phyloP scores from a whole-genome alignment of 2,888 invertebrate species.

The Drosophila demipolita region DNA sequence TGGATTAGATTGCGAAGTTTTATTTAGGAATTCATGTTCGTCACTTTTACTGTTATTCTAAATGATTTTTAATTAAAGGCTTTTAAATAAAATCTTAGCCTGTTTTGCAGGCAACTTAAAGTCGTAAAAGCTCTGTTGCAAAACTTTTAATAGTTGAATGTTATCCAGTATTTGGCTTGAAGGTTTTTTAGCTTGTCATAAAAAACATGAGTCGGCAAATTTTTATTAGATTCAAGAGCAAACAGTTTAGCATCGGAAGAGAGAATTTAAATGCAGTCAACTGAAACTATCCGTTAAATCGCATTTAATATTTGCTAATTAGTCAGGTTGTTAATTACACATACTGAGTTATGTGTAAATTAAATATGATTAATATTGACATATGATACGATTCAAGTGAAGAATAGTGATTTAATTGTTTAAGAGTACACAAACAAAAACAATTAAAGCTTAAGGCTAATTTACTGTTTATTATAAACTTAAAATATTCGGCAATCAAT shows the following conservation, averaged over 20 bases:
- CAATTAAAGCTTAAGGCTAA: background rate
- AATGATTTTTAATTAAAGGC: too few relatives aligned
- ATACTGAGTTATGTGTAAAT: background rate
- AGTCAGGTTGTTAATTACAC: background rate
- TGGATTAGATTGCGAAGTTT: background rate
- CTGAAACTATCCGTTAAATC: background rate
- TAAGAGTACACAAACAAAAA: conserved; percentile 13
- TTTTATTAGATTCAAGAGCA: conserved; percentile 5
- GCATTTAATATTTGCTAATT: background rate
- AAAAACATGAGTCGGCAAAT: conserved; percentile 6
- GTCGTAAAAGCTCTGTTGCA: background rate
- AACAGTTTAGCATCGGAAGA: background rate
- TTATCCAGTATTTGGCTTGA: background rate
- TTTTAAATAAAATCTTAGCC: background rate
- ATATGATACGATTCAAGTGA: conserved; percentile 12
- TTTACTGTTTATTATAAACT: conserved; percentile 3
- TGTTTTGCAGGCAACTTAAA: conserved; percentile 6
- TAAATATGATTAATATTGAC: background rate
- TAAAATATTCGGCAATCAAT: conserved; percentile 21
- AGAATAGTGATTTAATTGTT: conserved; percentile 26
- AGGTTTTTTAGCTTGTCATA: conserved; percentile 13
- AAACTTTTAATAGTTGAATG: background rate
- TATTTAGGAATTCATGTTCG: background rate
- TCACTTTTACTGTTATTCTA: background rate
- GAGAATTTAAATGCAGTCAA: conserved; percentile 2